These are phyloP conservation scores for Oceanites oceanicus DNA, from an alignment of 2,113 vertebrate species.

Conservation along the genomic window DNA sequence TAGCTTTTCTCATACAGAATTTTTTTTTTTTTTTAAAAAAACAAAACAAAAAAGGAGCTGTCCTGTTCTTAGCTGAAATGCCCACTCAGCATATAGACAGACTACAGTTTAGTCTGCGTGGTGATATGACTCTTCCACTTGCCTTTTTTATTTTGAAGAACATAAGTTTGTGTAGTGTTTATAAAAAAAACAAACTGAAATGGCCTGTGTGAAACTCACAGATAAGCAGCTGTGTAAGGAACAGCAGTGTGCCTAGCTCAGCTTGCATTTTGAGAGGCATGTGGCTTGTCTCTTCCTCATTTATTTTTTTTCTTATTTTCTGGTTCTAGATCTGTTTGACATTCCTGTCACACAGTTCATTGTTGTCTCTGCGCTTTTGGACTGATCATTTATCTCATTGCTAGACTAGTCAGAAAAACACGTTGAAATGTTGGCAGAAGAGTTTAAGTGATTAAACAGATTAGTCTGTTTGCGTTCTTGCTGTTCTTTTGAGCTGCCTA, in stretches of 20 bases:
- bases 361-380: not conserved
- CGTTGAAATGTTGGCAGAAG: not conserved
- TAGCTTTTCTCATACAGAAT: not conserved
- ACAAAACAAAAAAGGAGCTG: not conserved
- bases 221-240: conserved; percentile 22
- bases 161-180: not conserved
- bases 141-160: not conserved
- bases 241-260: conserved; percentile 20
- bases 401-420: not conserved
- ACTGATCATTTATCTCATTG: not conserved
- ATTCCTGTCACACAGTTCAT: not conserved
- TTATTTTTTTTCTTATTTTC: not conserved
- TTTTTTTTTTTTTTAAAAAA: not conserved
- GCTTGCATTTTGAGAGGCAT: conserved; percentile 5
- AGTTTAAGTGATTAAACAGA: not conserved
- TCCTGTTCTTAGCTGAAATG: not conserved
- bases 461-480: not conserved
- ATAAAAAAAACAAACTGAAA: not conserved
- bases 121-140: not conserved
- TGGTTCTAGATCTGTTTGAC: not conserved
- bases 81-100: not conserved
- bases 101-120: not conserved
- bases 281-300: conserved; percentile 40
- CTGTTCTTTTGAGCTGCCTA: not conserved
- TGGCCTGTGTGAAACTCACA: not conserved